These are phyloP conservation scores for Chloropsis hardwickii DNA, from an alignment of 2,113 vertebrate species.

Conservation along the genomic window DNA sequence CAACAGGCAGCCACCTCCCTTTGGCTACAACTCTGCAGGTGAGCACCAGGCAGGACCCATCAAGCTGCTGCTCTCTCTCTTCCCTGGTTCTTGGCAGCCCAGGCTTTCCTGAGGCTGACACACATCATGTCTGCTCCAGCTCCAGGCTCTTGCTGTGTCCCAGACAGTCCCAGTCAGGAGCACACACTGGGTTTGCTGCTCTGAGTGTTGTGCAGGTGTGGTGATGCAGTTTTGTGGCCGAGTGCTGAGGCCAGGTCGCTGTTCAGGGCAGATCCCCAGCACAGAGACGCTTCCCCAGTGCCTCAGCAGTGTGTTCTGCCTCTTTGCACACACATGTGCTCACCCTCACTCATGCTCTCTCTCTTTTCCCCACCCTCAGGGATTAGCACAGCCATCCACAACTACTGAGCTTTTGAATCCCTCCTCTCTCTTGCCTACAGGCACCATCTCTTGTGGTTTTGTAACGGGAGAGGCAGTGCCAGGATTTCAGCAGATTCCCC, in stretches of 20 bases:
- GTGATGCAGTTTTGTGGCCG: not conserved
- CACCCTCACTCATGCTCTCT: not conserved
- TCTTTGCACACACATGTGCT: not conserved
- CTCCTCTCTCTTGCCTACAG: not conserved
- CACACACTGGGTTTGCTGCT: rapidly evolving
- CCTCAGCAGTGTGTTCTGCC: not conserved
- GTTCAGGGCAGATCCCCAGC: not conserved
- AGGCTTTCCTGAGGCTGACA: not conserved
- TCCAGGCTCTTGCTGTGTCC: not conserved
- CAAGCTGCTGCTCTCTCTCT: rapidly evolving
- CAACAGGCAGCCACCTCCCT: slow-evolving; percentile 67
- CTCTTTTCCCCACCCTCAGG: not conserved
- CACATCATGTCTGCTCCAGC: not conserved
- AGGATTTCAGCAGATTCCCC: not conserved
- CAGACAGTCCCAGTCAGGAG: rapidly evolving
- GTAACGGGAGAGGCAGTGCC: not conserved
- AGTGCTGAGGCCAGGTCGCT: not conserved
- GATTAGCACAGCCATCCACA: not conserved
- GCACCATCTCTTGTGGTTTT: not conserved
- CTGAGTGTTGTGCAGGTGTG: not conserved
- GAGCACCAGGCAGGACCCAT: not conserved
- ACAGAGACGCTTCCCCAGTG: not conserved
- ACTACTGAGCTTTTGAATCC: not conserved
- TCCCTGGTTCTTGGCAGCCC: not conserved
- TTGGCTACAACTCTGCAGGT: slow-evolving; percentile 72